phyloP scores from a whole-genome alignment of 2,888 invertebrate species.

The Napeogenes sylphis region DNA sequence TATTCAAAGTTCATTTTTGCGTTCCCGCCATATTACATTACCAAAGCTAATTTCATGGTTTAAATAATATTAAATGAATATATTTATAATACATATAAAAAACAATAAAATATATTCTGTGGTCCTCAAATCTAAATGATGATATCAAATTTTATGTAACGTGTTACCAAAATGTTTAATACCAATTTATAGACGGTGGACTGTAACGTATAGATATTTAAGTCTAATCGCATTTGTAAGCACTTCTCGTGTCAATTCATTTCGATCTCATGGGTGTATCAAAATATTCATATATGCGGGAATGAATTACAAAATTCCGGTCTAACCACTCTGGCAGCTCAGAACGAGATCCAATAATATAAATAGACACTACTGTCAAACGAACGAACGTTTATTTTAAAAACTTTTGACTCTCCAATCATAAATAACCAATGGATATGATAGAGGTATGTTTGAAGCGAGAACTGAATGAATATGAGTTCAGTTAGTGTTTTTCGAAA shows the following conservation, averaged over 20 bases:
- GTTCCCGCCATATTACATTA: slow-evolving; percentile 4
- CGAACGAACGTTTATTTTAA: slow-evolving; percentile 31
- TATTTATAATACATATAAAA: not conserved
- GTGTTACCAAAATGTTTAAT: not conserved
- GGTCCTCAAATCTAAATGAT: not conserved
- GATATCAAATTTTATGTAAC: slow-evolving; percentile 3
- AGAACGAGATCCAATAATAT: slow-evolving; percentile 21
- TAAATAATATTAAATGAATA: not conserved
- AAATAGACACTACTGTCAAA: slow-evolving; percentile 32
- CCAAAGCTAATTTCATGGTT: slow-evolving; percentile 11
- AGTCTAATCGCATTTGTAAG: not conserved
- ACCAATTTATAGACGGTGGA: not conserved
- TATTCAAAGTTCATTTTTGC: slow-evolving; percentile 16
- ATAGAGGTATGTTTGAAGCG: no score
- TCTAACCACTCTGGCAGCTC: slow-evolving; percentile 16
- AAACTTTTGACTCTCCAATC: slow-evolving; percentile 28
- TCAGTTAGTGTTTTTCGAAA: no score
- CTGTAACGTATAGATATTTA: slow-evolving; percentile 1
- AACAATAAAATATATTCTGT: not conserved
- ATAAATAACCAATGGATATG: slow-evolving; percentile 32
- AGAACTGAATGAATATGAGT: no score
- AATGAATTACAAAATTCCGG: slow-evolving; percentile 14
- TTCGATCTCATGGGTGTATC: slow-evolving; percentile 15
- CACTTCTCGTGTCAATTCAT: slow-evolving; percentile 10
- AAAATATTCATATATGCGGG: slow-evolving; percentile 29